Evolutionary conservation across 2,888 invertebrate genomes (phyloP), one percentile per base, ranked within the genome.

Genomic region (Lepetodrilus schrolli): DNA sequence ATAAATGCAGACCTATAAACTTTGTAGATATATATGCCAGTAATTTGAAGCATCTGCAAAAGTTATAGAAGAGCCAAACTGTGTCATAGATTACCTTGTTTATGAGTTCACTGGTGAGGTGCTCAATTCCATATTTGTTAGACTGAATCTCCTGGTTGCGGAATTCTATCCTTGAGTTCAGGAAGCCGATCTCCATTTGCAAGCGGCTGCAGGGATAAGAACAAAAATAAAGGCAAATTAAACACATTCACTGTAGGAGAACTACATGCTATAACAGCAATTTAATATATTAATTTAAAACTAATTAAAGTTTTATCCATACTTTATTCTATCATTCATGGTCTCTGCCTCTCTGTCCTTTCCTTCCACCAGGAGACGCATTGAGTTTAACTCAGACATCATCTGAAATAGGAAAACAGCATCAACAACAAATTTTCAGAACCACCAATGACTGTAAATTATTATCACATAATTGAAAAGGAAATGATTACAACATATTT

Each of bases 321-420:
- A 88, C 88, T 75, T 82, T 26, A 86, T 70, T 77, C 84, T 86
- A 70, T 86, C 85, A 66, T 81, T 72, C 36, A 87, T 75, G 68
- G 85, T 79, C 38, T 78, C 82, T n/a, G 82, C 73, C 75, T 89
- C 88, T 73, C 82, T 84, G 23, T 84, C 82, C 73, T 86, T 86
- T 4, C 85, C 85, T n/a, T 85, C 83, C 23, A 85, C 73, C 50
- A 87, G 70, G n/a, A 83, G 70, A 58, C 80, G 81, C 8, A 85
- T 47, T 1, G 83, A 78, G 47, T 84, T 84, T 66, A 86, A 73
- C 76, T 89, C 87, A 38, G 80, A 72, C n/a, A 80, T 79, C 69
- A 88, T 51, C 86, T 87, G 75, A n/a, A n/a, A n/a, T n/a, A n/a
- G n/a, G n/a, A n/a, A n/a, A n/a, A n/a, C n/a, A n/a, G n/a, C n/a